phyloP scores from a whole-genome alignment of 1,140 invertebrate genomes.

The Copidosoma floridanum region DNA sequence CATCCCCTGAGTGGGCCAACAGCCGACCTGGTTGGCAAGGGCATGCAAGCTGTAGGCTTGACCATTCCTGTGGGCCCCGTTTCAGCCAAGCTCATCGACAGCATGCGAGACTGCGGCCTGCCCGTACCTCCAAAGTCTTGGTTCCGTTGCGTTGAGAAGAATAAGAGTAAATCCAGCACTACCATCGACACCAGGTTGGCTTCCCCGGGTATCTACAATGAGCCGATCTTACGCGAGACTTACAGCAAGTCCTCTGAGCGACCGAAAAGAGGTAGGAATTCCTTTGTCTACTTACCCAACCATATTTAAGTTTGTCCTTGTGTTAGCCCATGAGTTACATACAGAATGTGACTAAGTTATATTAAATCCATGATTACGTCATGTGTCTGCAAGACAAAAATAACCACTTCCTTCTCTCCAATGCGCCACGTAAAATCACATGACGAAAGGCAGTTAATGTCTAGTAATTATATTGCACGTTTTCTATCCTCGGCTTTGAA shows the following conservation, averaged over 20 bases:
- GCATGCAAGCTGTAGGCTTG: neutral
- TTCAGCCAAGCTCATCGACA: neutral
- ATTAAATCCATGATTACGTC: no score
- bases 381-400: no score
- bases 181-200: neutral
- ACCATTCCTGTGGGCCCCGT: neutral
- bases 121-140: neutral
- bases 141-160: conserved; percentile 1
- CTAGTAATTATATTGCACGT: no score
- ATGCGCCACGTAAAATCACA: no score
- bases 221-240: neutral
- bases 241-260: conserved; percentile 3
- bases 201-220: neutral
- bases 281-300: neutral
- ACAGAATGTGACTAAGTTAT: no score
- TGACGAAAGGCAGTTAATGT: no score
- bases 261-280: neutral
- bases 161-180: neutral
- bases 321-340: no score
- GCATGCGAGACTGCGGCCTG: neutral
- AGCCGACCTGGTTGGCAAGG: neutral
- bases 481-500: no score
- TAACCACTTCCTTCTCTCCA: no score
- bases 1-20: neutral
- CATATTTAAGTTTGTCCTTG: no score